Base-by-base conservation (phyloP, 2,888 invertebrate species). In the Lissonota sp. region DNA sequence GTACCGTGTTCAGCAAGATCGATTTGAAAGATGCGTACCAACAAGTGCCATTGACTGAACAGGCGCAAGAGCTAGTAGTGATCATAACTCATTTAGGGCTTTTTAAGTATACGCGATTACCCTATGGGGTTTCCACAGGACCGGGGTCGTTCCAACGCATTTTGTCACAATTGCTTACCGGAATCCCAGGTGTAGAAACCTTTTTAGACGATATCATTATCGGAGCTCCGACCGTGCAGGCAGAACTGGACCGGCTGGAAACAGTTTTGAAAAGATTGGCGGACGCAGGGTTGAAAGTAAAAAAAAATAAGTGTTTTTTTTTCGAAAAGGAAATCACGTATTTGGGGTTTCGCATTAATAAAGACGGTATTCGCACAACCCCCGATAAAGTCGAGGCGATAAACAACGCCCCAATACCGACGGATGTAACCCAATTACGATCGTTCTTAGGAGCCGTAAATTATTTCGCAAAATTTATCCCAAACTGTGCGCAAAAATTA, bases 21-120 rank as follows among this genome's bases (percentile, higher is more conserved):
- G 91, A 93, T 81, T 84, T 91, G 8, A 82, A 84, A 4, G 87
- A 91, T 67, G 90, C 90, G 5, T 92, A 91, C 78, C 87, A 89
- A 76, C 90, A 92, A 84, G 67, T 88, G 12, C 39, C 53, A 3
- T 82, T 90, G 4, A 88, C 89, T 70, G 84, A 89, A 42, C 80
- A 87, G 75, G 84, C 90, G 0, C 86, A 89, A 39, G 82, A 87
- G 44, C 79, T 86, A 0, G 87, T 86, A 40, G 89, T 89, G 0
- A 87, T 90, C 12, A 86, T 84, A 53, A 91, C 90, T 0, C 89
- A 89, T 71, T 87, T 85, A 66, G 91, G 90, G 0, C 81, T 89
- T 4, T 91, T 88, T 71, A 49, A 46, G 39, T 64, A 37, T 6
- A 51, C 62, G 44, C 26, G 73, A 1, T n/a, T 73, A 4, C 53